Conservation (phyloP, 2,888 invertebrate species). For the Oscheius sp. region DNA sequence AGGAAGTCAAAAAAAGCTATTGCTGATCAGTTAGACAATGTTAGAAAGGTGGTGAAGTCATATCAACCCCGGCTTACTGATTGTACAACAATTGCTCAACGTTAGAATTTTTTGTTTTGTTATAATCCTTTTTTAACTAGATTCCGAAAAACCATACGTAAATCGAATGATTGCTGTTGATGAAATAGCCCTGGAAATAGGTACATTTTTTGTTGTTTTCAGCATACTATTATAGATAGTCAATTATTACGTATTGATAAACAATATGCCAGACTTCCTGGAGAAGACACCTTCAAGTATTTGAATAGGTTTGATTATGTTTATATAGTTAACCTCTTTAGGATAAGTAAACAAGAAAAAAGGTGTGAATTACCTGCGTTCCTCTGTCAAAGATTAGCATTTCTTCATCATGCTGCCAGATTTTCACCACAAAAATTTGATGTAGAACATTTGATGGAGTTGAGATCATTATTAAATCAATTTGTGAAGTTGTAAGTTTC, state of each 20-base stretch:
- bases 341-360: slow-evolving; percentile 46
- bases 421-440: slow-evolving; percentile 51
- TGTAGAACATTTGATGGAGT: slow-evolving; percentile 47
- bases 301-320: slow-evolving; percentile 37
- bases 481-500: slow-evolving; percentile 49
- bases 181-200: slow-evolving; percentile 60
- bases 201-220: slow-evolving; percentile 33
- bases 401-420: slow-evolving; percentile 49
- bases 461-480: slow-evolving; percentile 44
- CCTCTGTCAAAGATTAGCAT: slow-evolving; percentile 51
- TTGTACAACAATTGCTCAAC: slow-evolving; percentile 59
- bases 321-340: neutral
- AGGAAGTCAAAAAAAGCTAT: slow-evolving; percentile 3
- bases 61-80: slow-evolving; percentile 66
- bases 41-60: slow-evolving; percentile 42
- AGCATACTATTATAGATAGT: neutral
- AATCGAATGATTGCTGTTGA: slow-evolving; percentile 68
- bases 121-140: slow-evolving; percentile 39
- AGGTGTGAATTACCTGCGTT: slow-evolving; percentile 40
- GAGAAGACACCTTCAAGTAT: slow-evolving; percentile 60
- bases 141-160: slow-evolving; percentile 60
- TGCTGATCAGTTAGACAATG: slow-evolving; percentile 42
- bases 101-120: slow-evolving; percentile 37
- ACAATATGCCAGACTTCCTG: slow-evolving; percentile 42
- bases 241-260: slow-evolving; percentile 11